Percentiles rank a stretch among this genome's conserved stretches.
Evolutionary conservation across 2,797 vertebrate genomes (phyloP).

Genomic region (Okamejei kenojei): DNA sequence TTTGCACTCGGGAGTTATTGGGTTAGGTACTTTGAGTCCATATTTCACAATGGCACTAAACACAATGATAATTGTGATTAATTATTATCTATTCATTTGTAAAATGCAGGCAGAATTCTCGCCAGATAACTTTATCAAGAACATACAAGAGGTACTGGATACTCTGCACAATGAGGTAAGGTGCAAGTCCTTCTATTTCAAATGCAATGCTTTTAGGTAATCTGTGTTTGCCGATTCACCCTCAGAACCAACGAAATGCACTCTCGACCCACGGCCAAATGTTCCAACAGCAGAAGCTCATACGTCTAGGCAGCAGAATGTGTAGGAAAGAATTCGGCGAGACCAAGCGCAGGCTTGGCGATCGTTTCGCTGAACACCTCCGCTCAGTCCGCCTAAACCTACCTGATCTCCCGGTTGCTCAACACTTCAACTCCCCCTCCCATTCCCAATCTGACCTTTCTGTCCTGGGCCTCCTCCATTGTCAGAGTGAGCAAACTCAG

Average conservation of each 20-base stretch:
- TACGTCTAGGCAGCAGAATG: no score
- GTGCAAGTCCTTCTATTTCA: not conserved
- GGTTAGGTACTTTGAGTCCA: not conserved
- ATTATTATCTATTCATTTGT: not conserved
- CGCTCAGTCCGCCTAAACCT: no score
- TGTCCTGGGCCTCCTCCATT: no score
- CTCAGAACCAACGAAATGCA: not conserved
- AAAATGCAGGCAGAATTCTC: constrained; percentile 46
- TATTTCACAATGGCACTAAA: constrained; percentile 39
- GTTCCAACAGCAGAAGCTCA: no score
- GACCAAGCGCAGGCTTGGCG: no score
- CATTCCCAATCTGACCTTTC: no score
- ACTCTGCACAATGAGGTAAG: constrained; percentile 59
- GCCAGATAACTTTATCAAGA: constrained; percentile 52
- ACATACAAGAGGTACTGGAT: constrained; percentile 54
- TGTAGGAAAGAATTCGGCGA: no score
- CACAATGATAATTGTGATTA: not conserved
- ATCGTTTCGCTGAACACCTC: no score
- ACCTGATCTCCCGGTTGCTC: no score
- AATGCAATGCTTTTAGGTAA: not conserved
- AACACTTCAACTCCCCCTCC: no score
- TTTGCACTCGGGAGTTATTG: not conserved
- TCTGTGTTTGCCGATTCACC: not conserved
- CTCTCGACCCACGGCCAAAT: not conserved
- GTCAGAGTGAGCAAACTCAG: no score